Conservation (phyloP, 2,113 vertebrate genomes). For the Tylochromis polylepis region DNA sequence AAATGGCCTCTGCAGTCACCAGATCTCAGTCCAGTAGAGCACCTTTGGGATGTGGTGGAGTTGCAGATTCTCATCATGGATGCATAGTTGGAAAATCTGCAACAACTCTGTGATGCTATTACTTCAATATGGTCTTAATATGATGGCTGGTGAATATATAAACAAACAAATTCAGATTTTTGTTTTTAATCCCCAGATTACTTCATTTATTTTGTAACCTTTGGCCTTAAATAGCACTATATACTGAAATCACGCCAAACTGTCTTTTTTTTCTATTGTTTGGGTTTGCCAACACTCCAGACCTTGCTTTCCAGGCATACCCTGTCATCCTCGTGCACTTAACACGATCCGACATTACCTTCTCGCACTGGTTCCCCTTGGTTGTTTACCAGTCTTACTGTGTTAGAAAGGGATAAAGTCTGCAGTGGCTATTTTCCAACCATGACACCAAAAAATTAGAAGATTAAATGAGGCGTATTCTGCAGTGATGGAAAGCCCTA, state of each 20-base stretch:
- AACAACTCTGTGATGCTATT: not conserved
- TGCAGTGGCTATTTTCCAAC: not conserved
- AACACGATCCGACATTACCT: not conserved
- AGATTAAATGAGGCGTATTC: not conserved
- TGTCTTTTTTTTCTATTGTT: not conserved
- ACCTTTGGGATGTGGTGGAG: not conserved
- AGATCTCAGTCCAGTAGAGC: not conserved
- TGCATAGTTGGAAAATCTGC: not conserved
- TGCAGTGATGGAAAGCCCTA: not conserved
- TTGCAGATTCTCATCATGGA: not conserved
- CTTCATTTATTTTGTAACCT: not conserved
- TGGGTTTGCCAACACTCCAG: not conserved
- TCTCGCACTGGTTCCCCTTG: not conserved
- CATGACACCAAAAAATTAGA: not conserved
- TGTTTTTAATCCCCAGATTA: not conserved
- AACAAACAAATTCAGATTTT: not conserved
- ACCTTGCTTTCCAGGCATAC: conserved; percentile 25
- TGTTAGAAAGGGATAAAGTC: not conserved
- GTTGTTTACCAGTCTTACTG: not conserved
- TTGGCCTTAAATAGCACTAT: not conserved
- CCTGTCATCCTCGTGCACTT: not conserved
- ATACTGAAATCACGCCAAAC: not conserved
- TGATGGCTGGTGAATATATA: not conserved
- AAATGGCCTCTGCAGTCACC: not conserved
- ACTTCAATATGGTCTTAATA: not conserved